Evolutionary conservation across 2,113 vertebrate species (phyloP), one percentile per base, ranked within the genome.

Genomic region (Neogobius melanostomus): DNA sequence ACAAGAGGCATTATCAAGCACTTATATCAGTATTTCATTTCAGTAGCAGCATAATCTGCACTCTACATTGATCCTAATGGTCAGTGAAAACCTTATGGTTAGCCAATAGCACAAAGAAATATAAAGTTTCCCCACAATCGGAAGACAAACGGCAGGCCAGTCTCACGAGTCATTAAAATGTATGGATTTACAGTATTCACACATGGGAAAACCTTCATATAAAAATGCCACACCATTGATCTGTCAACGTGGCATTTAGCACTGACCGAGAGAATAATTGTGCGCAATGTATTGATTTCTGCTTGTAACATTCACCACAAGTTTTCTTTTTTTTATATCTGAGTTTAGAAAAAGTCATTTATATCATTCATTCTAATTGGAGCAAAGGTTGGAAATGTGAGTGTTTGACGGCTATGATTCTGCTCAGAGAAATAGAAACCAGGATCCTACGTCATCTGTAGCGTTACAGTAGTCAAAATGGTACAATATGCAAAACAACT

Each of bases 111-210:
- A 60, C 6, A 14, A 12, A 7, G 54, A 28, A 17, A 47, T 48
- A 8, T 62, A 73, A 74, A 66, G 47, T n/a, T 64, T 56, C 65
- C 49, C n/a, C 66, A 66, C 79, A 83, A 71, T 68, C 81, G 87
- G 76, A 86, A 80, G 52, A 70, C 66, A 56, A 78, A 76, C 72
- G 78, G 66, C 61, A 45, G 45, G 68, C 51, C 67, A 72, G 48
- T 63, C 69, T 42, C 64, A 69, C 72, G 70, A 79, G 74, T 81
- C 79, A 83, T 87, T 81, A 82, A 88, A 85, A 78, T 51, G 51
- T 65, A 90, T 89, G 14, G 74, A 90, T 87, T 85, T 70, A 78
- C 62, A 85, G 50, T 73, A 77, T 77, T 79, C 72, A 85, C 82
- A 77, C 10, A 21, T 28, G 53, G 53, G 17, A 21, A 56, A 56